A percentile compares a stretch with the other conserved stretches of the same genome.
Evolutionary conservation across 1,140 invertebrate genomes (phyloP).

Genomic region (Centruroides vittatus): DNA sequence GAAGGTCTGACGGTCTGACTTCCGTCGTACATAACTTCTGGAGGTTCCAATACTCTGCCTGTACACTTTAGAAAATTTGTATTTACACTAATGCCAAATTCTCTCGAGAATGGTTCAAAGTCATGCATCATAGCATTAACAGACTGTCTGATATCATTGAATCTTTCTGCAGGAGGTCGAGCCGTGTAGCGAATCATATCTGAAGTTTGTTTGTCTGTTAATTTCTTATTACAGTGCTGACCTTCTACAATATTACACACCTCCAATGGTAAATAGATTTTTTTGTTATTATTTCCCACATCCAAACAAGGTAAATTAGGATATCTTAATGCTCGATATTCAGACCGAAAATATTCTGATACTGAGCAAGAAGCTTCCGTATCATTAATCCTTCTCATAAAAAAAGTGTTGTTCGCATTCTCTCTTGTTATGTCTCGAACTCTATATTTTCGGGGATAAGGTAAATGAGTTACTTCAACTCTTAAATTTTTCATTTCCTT

Average conservation of each 20-base stretch:
- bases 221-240: constrained; percentile 19
- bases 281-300: constrained; percentile 18
- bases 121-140: neutral
- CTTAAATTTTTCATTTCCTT: constrained; percentile 14
- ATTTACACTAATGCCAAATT: constrained; percentile 20
- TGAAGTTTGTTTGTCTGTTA: constrained; percentile 12
- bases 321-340: constrained; percentile 7
- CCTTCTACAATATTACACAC: constrained; percentile 23
- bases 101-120: constrained; percentile 15
- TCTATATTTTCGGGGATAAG: constrained; percentile 11
- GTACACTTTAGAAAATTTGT: constrained; percentile 9
- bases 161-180: constrained; percentile 19
- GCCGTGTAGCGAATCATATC: constrained; percentile 22
- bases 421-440: constrained; percentile 10
- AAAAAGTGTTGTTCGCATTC: constrained; percentile 8
- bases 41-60: constrained; percentile 17
- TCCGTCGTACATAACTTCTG: constrained; percentile 7
- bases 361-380: neutral
- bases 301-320: constrained; percentile 25
- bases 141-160: constrained; percentile 11
- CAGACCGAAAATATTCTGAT: neutral
- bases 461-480: constrained; percentile 15
- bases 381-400: neutral
- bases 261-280: constrained; percentile 25
- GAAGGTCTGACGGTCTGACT: neutral